Conservation (phyloP, 2,797 vertebrate species). For the Siniperca undulata region DNA sequence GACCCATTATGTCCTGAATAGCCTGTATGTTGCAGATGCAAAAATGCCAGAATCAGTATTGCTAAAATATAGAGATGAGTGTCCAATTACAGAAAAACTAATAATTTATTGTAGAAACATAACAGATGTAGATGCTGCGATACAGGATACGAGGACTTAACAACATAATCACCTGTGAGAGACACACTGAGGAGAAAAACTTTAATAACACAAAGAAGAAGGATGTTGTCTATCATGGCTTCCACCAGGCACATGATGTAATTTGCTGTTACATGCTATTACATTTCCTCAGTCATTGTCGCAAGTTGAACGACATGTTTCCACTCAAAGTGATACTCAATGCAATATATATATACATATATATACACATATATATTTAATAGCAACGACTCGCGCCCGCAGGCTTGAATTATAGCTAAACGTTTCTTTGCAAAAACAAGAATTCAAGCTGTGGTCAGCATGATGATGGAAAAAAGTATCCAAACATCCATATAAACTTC, state of each 20-base stretch:
- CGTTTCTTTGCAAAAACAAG: neutral
- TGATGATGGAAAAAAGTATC: neutral
- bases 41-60: neutral
- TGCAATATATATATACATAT: too few species aligned
- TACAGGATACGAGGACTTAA: neutral
- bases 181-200: neutral
- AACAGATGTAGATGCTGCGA: neutral
- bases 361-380: neutral
- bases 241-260: neutral
- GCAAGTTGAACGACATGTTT: too few species aligned
- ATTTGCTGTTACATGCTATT: neutral
- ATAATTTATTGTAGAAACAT: neutral
- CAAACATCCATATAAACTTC: neutral
- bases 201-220: neutral
- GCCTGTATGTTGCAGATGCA: constrained; percentile 1
- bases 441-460: neutral
- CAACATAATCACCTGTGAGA: neutral
- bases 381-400: neutral
- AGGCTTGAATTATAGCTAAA: neutral
- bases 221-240: neutral
- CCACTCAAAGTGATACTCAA: neutral
- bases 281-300: neutral
- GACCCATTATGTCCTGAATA: neutral
- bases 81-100: neutral
- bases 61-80: neutral